Percentiles rank a stretch among this genome's conserved stretches.
Evolutionary conservation across 2,797 vertebrate species (phyloP).

Genomic region (Pogonophryne albipinna): DNA sequence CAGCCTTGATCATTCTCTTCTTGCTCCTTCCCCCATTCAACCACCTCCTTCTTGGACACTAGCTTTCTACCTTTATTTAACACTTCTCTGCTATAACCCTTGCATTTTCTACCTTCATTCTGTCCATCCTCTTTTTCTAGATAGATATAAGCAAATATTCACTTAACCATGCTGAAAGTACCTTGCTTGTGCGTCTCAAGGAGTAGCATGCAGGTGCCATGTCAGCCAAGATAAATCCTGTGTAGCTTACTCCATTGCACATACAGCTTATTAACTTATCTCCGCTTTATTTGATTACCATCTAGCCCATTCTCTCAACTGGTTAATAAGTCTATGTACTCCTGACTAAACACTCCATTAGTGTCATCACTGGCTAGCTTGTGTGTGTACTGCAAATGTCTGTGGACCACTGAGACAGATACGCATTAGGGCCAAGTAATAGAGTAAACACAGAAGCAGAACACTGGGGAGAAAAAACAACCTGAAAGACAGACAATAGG

Average conservation of each 20-base stretch:
- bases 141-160: slow-evolving; percentile 70
- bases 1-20: slow-evolving; percentile 58
- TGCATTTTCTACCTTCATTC: slow-evolving; percentile 21
- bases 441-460: slow-evolving; percentile 57
- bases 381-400: slow-evolving; percentile 48
- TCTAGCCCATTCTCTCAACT: slow-evolving; percentile 57
- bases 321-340: slow-evolving; percentile 68
- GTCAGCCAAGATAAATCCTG: slow-evolving; percentile 37
- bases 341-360: slow-evolving; percentile 70
- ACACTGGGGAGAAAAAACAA: slow-evolving; percentile 57
- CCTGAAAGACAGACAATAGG: slow-evolving; percentile 26
- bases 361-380: slow-evolving; percentile 68
- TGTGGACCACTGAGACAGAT: slow-evolving; percentile 52
- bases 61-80: slow-evolving; percentile 24
- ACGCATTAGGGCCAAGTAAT: slow-evolving; percentile 51
- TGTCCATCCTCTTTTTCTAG: slow-evolving; percentile 40
- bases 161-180: slow-evolving; percentile 1
- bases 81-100: slow-evolving; percentile 4
- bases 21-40: slow-evolving; percentile 36
- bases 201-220: slow-evolving; percentile 20
- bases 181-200: neutral
- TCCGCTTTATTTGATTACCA: slow-evolving; percentile 70
- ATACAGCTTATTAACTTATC: slow-evolving; percentile 68
- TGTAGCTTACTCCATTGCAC: slow-evolving; percentile 48
- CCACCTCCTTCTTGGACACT: slow-evolving; percentile 23